Conservation (phyloP, 2,797 vertebrate species). For the Acrossocheilus wenchowensis region DNA sequence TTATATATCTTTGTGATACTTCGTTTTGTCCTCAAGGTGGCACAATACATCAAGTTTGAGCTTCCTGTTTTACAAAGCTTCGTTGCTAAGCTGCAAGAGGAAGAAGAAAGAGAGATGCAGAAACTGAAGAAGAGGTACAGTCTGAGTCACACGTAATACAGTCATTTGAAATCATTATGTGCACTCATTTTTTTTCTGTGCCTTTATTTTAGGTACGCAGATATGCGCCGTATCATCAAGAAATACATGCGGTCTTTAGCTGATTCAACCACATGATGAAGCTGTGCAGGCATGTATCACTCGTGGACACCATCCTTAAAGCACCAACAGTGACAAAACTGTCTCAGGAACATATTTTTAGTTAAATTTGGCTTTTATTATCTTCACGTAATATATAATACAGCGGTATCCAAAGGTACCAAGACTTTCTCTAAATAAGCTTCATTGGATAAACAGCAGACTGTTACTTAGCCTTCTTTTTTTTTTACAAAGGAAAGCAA, state of each 20-base stretch:
- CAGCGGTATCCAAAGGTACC: no score
- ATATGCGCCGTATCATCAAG: constrained; percentile 79
- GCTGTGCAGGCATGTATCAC: neutral
- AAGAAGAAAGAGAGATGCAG: constrained; percentile 85
- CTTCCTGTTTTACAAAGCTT: constrained; percentile 88
- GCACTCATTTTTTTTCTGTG: neutral
- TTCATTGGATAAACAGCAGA: neutral
- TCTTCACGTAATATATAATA: neutral
- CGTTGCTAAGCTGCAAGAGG: constrained; percentile 85
- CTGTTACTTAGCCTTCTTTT: neutral
- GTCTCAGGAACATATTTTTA: neutral
- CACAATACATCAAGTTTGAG: constrained; percentile 90
- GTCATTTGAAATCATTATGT: neutral
- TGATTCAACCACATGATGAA: constrained; percentile 28
- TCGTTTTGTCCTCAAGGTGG: constrained; percentile 74
- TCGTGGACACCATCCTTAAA: neutral
- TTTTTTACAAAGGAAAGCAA: neutral
- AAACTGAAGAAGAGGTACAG: constrained; percentile 82
- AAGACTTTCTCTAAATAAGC: neutral
- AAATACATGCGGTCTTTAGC: constrained; percentile 78
- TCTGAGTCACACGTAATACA: no score
- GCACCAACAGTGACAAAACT: neutral
- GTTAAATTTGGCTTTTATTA: neutral
- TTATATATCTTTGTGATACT: neutral
- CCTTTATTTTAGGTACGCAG: constrained; percentile 73